These are phyloP conservation scores for Aphelenchoides besseyi DNA, from an alignment of 1,140 invertebrate species.

Conservation along the genomic window DNA sequence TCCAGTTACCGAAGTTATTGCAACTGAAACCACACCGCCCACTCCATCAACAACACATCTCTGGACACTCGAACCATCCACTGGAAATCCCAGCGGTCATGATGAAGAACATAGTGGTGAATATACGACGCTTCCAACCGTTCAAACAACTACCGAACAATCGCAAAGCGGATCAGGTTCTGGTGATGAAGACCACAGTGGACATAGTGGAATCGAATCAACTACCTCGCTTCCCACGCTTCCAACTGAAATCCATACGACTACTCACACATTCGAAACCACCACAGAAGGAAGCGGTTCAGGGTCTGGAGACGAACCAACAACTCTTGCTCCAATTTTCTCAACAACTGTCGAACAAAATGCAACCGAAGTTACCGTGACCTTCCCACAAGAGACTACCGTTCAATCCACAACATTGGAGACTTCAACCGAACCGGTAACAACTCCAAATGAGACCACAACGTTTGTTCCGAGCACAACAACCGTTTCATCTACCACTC, in stretches of 20 bases:
- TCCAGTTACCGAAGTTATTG: background rate
- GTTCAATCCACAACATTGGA: background rate
- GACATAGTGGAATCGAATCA: slow-evolving; percentile 2
- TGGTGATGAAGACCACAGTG: background rate
- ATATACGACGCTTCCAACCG: background rate
- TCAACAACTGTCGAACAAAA: background rate
- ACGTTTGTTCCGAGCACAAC: background rate
- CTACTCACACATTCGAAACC: background rate
- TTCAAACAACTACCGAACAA: background rate
- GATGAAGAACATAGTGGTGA: background rate
- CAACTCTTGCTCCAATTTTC: background rate
- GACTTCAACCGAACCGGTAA: background rate
- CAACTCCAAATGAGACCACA: background rate
- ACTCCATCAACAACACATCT: background rate
- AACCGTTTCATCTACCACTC: background rate
- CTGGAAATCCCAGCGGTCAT: background rate
- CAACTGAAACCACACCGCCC: background rate
- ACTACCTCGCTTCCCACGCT: background rate
- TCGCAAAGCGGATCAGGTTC: background rate
- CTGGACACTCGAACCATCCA: background rate
- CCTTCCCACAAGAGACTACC: background rate
- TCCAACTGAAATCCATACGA: background rate
- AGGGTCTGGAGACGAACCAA: background rate
- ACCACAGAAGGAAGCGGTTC: background rate
- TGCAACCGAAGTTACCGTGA: background rate